Conservation (phyloP, 2,797 vertebrate species). For the Picus viridis region DNA sequence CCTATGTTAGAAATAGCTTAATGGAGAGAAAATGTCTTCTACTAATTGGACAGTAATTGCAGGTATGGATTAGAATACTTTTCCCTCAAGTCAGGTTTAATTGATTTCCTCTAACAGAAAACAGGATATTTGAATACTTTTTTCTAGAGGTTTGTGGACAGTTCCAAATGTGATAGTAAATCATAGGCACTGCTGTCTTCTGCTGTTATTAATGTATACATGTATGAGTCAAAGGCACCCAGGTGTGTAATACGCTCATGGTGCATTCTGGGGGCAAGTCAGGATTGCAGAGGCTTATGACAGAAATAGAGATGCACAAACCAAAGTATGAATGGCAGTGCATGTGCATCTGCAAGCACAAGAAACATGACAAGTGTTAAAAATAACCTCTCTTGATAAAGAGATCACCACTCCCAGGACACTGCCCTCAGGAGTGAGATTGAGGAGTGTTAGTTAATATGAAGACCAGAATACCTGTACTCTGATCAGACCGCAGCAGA, state of each 20-base stretch:
- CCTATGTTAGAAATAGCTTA: neutral
- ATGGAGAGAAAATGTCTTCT: neutral
- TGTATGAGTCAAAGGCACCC: neutral
- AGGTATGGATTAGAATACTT: neutral
- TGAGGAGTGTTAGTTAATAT: neutral
- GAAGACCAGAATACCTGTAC: neutral
- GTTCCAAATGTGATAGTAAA: neutral
- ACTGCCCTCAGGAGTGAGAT: neutral
- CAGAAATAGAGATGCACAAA: neutral
- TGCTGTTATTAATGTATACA: neutral
- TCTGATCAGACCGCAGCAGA: neutral
- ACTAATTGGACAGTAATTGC: neutral
- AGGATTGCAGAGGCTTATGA: neutral
- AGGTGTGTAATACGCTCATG: accelerated
- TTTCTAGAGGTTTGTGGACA: neutral
- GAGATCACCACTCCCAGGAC: neutral
- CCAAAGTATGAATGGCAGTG: neutral
- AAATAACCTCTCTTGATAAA: neutral
- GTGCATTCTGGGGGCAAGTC: neutral
- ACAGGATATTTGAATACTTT: neutral
- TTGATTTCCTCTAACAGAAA: neutral
- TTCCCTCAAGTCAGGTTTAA: neutral
- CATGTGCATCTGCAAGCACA: neutral
- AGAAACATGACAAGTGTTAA: neutral
- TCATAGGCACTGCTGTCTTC: neutral